Conservation (phyloP, 2,888 invertebrate genomes). For the Bibio marci region DNA sequence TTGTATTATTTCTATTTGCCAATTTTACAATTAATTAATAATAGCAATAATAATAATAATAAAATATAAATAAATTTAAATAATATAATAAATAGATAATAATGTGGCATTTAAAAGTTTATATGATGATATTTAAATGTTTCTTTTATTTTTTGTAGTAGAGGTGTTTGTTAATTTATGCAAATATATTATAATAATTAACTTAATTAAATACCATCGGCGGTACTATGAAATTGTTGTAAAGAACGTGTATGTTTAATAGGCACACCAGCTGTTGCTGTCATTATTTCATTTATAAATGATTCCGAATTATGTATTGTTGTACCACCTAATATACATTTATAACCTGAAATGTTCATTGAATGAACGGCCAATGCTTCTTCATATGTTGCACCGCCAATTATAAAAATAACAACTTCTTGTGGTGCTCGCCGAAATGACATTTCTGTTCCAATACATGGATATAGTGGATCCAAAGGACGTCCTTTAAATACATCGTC, state of each 20-base stretch:
- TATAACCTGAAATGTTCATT: constrained; percentile 53
- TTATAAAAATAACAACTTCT: constrained; percentile 89
- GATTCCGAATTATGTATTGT: constrained; percentile 74
- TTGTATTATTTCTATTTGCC: too few species aligned
- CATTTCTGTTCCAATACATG: constrained; percentile 55
- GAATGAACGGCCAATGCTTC: constrained; percentile 76
- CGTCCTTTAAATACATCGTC: constrained; percentile 83
- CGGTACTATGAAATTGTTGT: constrained; percentile 11
- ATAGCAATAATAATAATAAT: too few species aligned
- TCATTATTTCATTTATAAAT: constrained; percentile 58
- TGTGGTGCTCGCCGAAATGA: constrained; percentile 47
- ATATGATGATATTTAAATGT: too few species aligned
- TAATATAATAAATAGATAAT: too few species aligned
- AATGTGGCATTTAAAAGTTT: too few species aligned
- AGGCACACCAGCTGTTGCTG: constrained; percentile 46
- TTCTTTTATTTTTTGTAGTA: too few species aligned
- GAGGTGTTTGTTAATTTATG: too few species aligned
- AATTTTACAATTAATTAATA: too few species aligned
- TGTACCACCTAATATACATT: constrained; percentile 80
- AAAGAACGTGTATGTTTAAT: constrained; percentile 40
- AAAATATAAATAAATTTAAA: too few species aligned
- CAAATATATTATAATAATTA: too few species aligned
- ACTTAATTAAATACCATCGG: constrained; percentile 8
- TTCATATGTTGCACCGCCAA: constrained; percentile 94
- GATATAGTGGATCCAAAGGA: constrained; percentile 72